Conservation (phyloP, 2,113 vertebrate genomes). For the Coregonus clupeaformis region DNA sequence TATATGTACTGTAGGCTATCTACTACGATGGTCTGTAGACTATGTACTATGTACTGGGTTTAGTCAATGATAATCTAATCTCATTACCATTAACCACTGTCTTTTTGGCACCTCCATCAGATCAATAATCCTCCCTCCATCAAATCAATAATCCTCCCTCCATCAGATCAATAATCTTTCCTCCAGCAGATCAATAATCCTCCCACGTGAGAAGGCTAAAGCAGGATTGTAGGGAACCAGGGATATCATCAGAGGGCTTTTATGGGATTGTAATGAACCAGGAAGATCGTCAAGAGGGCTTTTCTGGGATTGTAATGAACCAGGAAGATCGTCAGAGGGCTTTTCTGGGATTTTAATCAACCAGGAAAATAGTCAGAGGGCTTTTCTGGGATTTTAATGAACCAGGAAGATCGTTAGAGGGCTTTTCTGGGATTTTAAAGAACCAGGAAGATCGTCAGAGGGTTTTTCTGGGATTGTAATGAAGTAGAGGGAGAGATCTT, state of each 20-base stretch:
- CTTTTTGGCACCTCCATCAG: conserved; percentile 35
- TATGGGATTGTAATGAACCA: background rate
- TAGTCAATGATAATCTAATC: conserved; percentile 48
- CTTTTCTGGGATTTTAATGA: no score
- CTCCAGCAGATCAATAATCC: no score
- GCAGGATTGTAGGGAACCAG: conserved; percentile 33
- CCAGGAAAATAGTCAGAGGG: no score
- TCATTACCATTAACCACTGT: conserved; percentile 51
- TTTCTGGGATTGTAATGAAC: background rate
- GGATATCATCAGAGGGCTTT: background rate
- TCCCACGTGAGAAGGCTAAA: conserved; percentile 55
- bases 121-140: no score
- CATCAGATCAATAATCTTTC: no score
- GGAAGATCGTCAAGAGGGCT: background rate
- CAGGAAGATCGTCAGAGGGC: no score
- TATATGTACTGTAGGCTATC: conserved; percentile 9
- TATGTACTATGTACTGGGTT: background rate
- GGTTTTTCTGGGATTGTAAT: background rate
- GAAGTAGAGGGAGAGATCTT: conserved; percentile 13
- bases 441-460: background rate
- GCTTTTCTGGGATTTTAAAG: no score
- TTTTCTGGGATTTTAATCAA: no score
- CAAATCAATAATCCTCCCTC: no score
- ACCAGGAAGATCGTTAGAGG: no score
- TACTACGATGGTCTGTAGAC: no score